Conservation (phyloP, 2,888 invertebrate species). For the Ligdia adustata region DNA sequence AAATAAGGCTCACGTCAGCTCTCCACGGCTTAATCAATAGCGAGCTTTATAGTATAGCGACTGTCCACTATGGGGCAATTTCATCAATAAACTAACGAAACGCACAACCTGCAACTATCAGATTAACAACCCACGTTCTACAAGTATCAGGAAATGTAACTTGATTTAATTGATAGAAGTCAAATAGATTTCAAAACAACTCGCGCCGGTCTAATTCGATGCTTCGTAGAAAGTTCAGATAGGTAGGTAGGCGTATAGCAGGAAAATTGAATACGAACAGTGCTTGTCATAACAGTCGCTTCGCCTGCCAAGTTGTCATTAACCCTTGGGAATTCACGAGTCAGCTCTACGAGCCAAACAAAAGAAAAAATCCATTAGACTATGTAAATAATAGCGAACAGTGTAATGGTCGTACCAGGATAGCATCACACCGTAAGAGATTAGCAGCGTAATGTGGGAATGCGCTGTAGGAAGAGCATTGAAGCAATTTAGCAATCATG, state of each 20-base stretch:
- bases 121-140: slow-evolving; percentile 18
- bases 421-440: slow-evolving; percentile 31
- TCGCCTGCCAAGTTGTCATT: slow-evolving; percentile 16
- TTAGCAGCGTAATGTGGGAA: slow-evolving; percentile 41
- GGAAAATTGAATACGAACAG: background rate
- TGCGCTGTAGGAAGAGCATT: slow-evolving; percentile 45
- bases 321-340: slow-evolving; percentile 16
- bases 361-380: slow-evolving; percentile 28
- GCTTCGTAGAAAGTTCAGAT: background rate
- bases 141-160: slow-evolving; percentile 11
- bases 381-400: slow-evolving; percentile 26
- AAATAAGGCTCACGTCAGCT: slow-evolving; percentile 21
- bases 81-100: slow-evolving; percentile 14
- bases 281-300: background rate
- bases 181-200: background rate
- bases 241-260: too few relatives aligned
- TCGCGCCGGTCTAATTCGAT: background rate
- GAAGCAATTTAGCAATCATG: slow-evolving; percentile 48
- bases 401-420: slow-evolving; percentile 31
- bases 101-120: background rate
- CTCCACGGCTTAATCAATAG: slow-evolving; percentile 15
- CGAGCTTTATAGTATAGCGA: slow-evolving; percentile 11
- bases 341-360: slow-evolving; percentile 21
- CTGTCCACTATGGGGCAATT: slow-evolving; percentile 10
- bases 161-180: slow-evolving; percentile 4